Evolutionary conservation across 1,140 invertebrate species (phyloP), one percentile per base, ranked within the genome.

Genomic region (Harpegnathos saltator): DNA sequence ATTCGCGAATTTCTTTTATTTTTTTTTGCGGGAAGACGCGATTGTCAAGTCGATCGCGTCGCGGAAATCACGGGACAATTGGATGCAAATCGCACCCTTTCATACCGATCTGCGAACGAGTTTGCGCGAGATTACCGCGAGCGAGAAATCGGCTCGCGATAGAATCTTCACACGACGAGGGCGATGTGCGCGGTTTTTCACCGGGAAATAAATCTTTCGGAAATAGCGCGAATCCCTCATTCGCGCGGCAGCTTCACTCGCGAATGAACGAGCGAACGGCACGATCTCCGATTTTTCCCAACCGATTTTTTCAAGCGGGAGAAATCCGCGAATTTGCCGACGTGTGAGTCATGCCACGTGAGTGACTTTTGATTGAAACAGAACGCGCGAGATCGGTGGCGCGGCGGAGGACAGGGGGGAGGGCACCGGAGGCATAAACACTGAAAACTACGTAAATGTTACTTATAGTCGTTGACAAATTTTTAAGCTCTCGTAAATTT

Each of bases 401-500:
- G n/a, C n/a, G n/a, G n/a, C n/a, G n/a, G n/a, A n/a, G n/a, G n/a
- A n/a, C n/a, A n/a, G n/a, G n/a, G n/a, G n/a, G n/a, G n/a, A n/a
- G n/a, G 3, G 29, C 68, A 78, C 33, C 63, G 29, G 50, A 5
- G 50, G n/a, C 68, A 58, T 78, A 65, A 63, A 56, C 52, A 69
- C 17, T 78, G 24, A 65, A 75, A 52, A 78, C 29, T 78, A 78
- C 29, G 63, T 78, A 78, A 78, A 78, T 78, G 63, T 78, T 78
- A 78, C 63, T 69, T 69, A 78, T 78, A 78, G 22, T 68, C 63
- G 75, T 78, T 78, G 75, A 78, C 75, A 78, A 78, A 78, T 78
- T 78, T 78, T 78, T 78, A 78, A 78, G 50, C 75, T 78, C 63
- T 78, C 75, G 50, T 78, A 78, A 78, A 78, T 78, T 78, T 78